Percentiles rank a stretch among this genome's conserved stretches.
These are phyloP conservation scores for Mesochorus sp. DNA, from an alignment of 2,888 invertebrate species.

Conservation along the genomic window DNA sequence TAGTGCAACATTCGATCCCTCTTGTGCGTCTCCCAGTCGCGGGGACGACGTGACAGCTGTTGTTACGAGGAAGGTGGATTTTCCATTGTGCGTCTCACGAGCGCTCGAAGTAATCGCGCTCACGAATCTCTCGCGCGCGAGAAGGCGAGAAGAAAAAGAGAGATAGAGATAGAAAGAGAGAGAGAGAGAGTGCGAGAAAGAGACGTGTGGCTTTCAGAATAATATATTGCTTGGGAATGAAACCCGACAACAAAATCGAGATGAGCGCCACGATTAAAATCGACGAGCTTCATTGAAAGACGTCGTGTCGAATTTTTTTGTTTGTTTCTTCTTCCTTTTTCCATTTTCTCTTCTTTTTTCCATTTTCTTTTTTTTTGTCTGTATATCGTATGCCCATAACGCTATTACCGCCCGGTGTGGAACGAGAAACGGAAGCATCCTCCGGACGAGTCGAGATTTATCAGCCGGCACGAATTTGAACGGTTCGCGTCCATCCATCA, in stretches of 20 bases:
- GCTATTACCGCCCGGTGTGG: conserved; percentile 34
- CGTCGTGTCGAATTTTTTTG: conserved; percentile 5
- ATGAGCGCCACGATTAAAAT: background rate
- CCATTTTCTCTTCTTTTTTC: background rate
- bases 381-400: conserved; percentile 26
- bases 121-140: conserved; percentile 38
- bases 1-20: no score
- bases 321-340: background rate
- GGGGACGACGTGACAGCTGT: conserved; percentile 46
- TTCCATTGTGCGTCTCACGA: conserved; percentile 38
- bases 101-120: conserved; percentile 24
- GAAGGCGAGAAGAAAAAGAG: conserved; percentile 11
- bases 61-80: conserved; percentile 40
- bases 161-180: no score
- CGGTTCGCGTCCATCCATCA: conserved; percentile 58
- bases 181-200: no score
- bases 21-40: no score
- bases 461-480: conserved; percentile 60
- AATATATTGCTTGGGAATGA: conserved; percentile 32
- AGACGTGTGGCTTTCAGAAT: conserved; percentile 34
- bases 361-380: conserved; percentile 10
- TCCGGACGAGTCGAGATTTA: conserved; percentile 46
- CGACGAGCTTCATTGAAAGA: conserved; percentile 21
- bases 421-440: conserved; percentile 47
- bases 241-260: conserved; percentile 34